These are phyloP conservation scores for Tyto alba DNA, from an alignment of 2,113 vertebrate genomes.

Conservation along the genomic window DNA sequence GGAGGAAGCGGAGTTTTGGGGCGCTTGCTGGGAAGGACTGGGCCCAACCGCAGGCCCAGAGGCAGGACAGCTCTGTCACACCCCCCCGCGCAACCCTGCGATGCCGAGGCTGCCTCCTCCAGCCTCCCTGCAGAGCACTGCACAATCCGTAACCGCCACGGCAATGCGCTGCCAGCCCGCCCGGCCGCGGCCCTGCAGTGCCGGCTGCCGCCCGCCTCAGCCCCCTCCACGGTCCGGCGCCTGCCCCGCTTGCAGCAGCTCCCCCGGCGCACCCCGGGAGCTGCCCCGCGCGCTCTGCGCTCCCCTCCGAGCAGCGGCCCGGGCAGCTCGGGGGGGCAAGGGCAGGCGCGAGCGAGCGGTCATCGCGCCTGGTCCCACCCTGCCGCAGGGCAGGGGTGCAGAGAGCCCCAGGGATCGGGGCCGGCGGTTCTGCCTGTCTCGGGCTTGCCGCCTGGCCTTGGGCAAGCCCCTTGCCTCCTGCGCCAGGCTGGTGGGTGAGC, in stretches of 20 bases:
- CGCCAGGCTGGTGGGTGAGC: neutral
- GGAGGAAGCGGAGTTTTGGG: neutral
- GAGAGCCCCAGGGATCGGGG: neutral
- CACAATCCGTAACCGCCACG: slow-evolving; percentile 57
- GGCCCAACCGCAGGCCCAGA: neutral
- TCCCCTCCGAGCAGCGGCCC: neutral
- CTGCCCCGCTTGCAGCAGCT: neutral
- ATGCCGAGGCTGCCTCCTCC: neutral
- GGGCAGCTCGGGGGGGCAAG: neutral
- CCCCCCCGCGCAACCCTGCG: neutral
- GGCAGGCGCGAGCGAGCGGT: neutral
- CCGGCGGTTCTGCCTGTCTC: neutral
- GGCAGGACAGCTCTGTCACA: neutral
- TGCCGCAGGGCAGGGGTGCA: neutral
- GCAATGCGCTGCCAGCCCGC: slow-evolving; percentile 62
- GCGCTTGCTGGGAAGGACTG: neutral
- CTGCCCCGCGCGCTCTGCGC: too few species aligned
- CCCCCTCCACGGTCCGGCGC: neutral
- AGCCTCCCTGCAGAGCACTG: neutral
- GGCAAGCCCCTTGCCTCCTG: neutral
- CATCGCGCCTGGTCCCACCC: neutral
- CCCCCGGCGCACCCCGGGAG: too few species aligned
- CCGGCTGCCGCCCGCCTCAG: neutral
- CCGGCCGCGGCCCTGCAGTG: neutral
- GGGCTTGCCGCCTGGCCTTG: neutral